Base-by-base conservation (phyloP, 2,888 invertebrate genomes). In the Netelia melanura region DNA sequence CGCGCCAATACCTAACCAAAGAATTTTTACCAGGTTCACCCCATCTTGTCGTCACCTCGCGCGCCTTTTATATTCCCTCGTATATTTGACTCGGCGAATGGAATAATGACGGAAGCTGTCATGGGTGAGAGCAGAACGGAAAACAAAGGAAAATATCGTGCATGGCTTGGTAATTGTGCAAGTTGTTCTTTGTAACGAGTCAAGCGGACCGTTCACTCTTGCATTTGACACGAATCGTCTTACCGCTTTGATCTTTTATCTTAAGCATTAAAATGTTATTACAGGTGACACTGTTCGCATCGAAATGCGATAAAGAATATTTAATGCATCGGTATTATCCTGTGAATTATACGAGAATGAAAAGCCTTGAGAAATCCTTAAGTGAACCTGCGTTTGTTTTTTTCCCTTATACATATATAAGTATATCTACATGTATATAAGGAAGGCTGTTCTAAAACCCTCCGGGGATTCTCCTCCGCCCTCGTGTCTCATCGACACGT, bases 1-100 rank as follows among this genome's bases (percentile, higher is more conserved):
- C 71, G 48, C 70, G 71, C 77, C 77, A 77, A 82, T 82, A 43
- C 64, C 65, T 71, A 61, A 48, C 54, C 52, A 61, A 83, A 74
- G 61, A 75, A 71, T 83, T 83, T 71, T 52, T n/a, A 30, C 25
- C 62, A 9, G 25, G 14, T 30, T 14, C 9, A 14, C 25, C 14
- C 23, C 30, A 10, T 48, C 48, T 10, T 48, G 2, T 48, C 48
- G 48, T 48, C 48, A 48, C 14, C 48, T 48, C 14, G 14, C 48
- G 48, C 48, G 48, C 14, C 48, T 48, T 48, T 48, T 48, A 48
- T 48, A 48, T 48, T 48, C 14, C 14, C 48, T 48, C 48, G 11
- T 14, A 14, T 48, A 48, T 48, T 48, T 48, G 48, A 14, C 3
- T 14, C 14, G 48, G 48, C 14, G 48, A 48, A 48, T 48, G 14